Conservation (phyloP, 2,113 vertebrate genomes). For the Trachemys scripta region DNA sequence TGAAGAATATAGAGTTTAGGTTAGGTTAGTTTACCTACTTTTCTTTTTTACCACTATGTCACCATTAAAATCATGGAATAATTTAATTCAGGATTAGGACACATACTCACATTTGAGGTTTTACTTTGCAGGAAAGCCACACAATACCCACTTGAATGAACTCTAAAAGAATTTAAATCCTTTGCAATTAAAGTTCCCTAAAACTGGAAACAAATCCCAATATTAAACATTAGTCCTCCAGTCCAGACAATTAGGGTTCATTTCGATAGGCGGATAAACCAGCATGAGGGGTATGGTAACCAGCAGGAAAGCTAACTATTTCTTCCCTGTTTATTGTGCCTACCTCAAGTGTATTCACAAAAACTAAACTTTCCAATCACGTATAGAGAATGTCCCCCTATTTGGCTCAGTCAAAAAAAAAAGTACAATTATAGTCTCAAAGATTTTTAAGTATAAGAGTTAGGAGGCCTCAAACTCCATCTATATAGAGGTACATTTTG, state of each 20-base stretch:
- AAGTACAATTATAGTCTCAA: background rate
- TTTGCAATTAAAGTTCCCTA: constrained; percentile 41
- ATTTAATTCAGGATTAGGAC: background rate
- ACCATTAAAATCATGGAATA: constrained; percentile 12
- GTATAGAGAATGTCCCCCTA: background rate
- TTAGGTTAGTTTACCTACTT: too few species aligned
- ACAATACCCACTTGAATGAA: constrained; percentile 2
- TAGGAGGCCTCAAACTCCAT: constrained; percentile 50
- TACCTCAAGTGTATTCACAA: background rate
- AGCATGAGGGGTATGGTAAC: background rate
- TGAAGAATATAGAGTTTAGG: too few species aligned
- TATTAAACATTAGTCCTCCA: constrained; percentile 36
- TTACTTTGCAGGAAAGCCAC: constrained; percentile 26
- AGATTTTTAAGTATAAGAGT: constrained; percentile 6
- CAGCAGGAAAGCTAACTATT: background rate
- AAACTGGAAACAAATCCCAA: constrained; percentile 28
- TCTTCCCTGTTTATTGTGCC: background rate
- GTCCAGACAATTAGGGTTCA: background rate
- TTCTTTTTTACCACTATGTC: too few species aligned
- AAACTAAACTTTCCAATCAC: background rate
- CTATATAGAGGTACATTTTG: constrained; percentile 55
- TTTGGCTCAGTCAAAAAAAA: constrained; percentile 17
- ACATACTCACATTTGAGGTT: constrained; percentile 41
- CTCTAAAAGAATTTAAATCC: constrained; percentile 48
- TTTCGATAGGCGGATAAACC: background rate